A percentile compares a stretch with the other conserved stretches of the same genome.
Evolutionary conservation across 2,888 invertebrate species (phyloP).

Genomic region (Argyra leucocephala): DNA sequence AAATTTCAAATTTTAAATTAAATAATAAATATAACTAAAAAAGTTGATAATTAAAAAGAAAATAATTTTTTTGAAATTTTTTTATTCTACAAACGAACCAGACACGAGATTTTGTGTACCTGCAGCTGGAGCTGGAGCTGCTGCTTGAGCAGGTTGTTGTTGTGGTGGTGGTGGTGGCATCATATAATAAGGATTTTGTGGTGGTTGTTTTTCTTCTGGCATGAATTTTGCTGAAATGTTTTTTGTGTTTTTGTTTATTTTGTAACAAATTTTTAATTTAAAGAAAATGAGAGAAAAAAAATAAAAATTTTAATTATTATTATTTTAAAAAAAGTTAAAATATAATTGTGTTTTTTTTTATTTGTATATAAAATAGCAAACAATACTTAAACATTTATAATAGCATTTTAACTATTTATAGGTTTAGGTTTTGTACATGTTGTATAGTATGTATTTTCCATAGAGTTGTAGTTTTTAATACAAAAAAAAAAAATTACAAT

Average conservation of each 20-base stretch:
- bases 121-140: slow-evolving; percentile 44
- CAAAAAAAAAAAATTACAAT: no score
- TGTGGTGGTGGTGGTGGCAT: slow-evolving; percentile 43
- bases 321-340: not conserved
- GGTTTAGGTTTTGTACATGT: no score
- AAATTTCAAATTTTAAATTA: not conserved
- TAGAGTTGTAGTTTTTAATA: no score
- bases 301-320: no score
- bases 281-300: not conserved
- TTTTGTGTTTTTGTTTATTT: not conserved
- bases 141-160: slow-evolving; percentile 44
- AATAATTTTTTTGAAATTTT: not conserved
- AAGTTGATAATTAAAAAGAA: not conserved
- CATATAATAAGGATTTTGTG: slow-evolving; percentile 35
- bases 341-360: not conserved
- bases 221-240: slow-evolving; percentile 9
- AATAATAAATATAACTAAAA: not conserved
- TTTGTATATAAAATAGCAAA: not conserved
- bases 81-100: not conserved
- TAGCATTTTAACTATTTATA: no score
- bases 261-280: not conserved
- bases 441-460: no score
- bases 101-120: not conserved
- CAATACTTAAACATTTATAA: not conserved
- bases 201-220: slow-evolving; percentile 37